Conservation (phyloP, 1,140 invertebrate species). For the Zaprionus ornatus region DNA sequence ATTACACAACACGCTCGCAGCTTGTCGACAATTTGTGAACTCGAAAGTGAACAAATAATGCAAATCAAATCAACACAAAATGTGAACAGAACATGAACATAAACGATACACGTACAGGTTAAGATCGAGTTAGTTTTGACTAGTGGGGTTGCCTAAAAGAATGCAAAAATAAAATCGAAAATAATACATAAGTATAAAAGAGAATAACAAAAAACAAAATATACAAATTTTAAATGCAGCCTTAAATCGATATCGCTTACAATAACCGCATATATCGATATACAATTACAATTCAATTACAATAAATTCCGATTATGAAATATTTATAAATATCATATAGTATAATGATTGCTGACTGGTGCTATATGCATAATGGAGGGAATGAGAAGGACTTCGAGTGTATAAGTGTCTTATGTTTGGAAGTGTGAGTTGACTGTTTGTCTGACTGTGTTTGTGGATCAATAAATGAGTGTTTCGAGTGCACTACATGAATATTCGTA, state of each 20-base stretch:
- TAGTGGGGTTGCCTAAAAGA: slow-evolving; percentile 83
- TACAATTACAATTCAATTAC: not conserved
- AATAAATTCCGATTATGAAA: slow-evolving; percentile 8
- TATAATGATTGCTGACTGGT: slow-evolving; percentile 14
- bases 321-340: slow-evolving; percentile 8
- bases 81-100: slow-evolving; percentile 56
- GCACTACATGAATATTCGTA: slow-evolving; percentile 29
- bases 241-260: not conserved
- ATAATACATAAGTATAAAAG: slow-evolving; percentile 32
- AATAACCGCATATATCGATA: slow-evolving; percentile 17
- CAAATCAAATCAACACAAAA: slow-evolving; percentile 63
- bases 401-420: slow-evolving; percentile 20
- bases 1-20: slow-evolving; percentile 48
- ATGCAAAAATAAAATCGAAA: slow-evolving; percentile 61
- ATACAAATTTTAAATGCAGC: slow-evolving; percentile 16
- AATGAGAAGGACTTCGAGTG: slow-evolving; percentile 11
- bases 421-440: slow-evolving; percentile 66
- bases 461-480: slow-evolving; percentile 34
- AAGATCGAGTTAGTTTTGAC: slow-evolving; percentile 80
- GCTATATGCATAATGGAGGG: slow-evolving; percentile 53
- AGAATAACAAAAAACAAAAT: slow-evolving; percentile 35
- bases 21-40: slow-evolving; percentile 28
- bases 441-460: slow-evolving; percentile 34
- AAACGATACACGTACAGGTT: slow-evolving; percentile 61
- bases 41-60: slow-evolving; percentile 60